phyloP scores from a whole-genome alignment of 2,888 invertebrate species.

The Monochamus alternatus region DNA sequence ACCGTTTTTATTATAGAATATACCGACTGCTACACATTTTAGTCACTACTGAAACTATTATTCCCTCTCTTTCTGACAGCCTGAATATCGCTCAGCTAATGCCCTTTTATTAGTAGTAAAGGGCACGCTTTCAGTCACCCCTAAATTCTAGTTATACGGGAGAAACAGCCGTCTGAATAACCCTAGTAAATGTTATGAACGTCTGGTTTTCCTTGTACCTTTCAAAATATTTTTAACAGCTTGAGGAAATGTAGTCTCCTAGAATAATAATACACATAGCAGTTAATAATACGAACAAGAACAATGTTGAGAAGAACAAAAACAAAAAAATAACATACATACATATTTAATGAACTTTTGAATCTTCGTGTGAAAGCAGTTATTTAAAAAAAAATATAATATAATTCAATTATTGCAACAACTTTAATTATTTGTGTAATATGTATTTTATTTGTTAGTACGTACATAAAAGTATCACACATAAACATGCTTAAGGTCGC shows the following conservation, averaged over 20 bases:
- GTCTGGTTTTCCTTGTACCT: background rate
- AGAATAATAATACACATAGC: background rate
- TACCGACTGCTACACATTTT: background rate
- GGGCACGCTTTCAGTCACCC: background rate
- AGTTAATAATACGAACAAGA: too few species aligned
- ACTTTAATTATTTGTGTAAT: too few species aligned
- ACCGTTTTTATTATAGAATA: too few species aligned
- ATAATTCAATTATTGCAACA: too few species aligned
- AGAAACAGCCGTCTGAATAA: background rate
- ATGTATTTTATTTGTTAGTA: too few species aligned
- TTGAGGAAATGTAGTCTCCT: background rate
- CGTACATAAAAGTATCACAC: too few species aligned
- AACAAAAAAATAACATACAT: too few species aligned
- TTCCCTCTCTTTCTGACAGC: background rate
- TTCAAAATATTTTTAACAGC: background rate
- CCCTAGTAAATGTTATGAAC: background rate
- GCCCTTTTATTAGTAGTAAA: background rate
- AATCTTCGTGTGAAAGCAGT: too few species aligned
- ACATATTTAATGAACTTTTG: too few species aligned
- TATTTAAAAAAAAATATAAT: too few species aligned
- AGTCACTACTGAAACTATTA: background rate
- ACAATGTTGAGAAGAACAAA: too few species aligned
- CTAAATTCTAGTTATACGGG: background rate
- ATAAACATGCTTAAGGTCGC: too few species aligned
- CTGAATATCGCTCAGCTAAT: background rate